Conservation (phyloP, 2,888 invertebrate species). For the Thecocarcelia acutangulata region DNA sequence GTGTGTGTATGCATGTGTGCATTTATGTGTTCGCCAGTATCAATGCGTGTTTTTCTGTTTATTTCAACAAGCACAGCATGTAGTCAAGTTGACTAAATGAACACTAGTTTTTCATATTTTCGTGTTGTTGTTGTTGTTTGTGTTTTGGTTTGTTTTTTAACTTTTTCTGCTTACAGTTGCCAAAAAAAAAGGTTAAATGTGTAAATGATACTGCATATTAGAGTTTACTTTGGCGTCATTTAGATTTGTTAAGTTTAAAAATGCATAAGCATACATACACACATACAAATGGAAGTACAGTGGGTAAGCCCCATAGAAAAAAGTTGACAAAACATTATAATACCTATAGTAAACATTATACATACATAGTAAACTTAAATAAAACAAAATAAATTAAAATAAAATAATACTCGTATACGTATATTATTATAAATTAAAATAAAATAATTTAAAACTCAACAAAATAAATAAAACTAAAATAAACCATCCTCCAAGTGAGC, state of each 20-base stretch:
- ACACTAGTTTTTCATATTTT: slow-evolving; percentile 1
- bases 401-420: too few relatives aligned
- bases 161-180: slow-evolving; percentile 8
- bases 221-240: slow-evolving; percentile 52
- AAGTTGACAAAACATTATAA: too few relatives aligned
- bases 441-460: too few relatives aligned
- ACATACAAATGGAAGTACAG: too few relatives aligned
- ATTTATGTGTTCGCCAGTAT: slow-evolving; percentile 2
- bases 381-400: too few relatives aligned
- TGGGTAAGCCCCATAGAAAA: too few relatives aligned
- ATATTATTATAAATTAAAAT: too few relatives aligned
- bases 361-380: too few relatives aligned
- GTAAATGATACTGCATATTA: slow-evolving; percentile 49
- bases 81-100: slow-evolving; percentile 48
- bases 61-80: slow-evolving; percentile 11
- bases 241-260: slow-evolving; percentile 15
- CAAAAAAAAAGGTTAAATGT: slow-evolving; percentile 40
- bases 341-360: too few relatives aligned
- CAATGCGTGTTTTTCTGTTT: slow-evolving; percentile 30
- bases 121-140: slow-evolving; percentile 1
- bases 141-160: background rate
- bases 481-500: too few relatives aligned
- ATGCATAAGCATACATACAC: background rate
- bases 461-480: too few relatives aligned
- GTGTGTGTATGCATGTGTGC: background rate